Evolutionary conservation across 2,797 vertebrate genomes (phyloP).

Genomic region (Rhabdomys pumilio): DNA sequence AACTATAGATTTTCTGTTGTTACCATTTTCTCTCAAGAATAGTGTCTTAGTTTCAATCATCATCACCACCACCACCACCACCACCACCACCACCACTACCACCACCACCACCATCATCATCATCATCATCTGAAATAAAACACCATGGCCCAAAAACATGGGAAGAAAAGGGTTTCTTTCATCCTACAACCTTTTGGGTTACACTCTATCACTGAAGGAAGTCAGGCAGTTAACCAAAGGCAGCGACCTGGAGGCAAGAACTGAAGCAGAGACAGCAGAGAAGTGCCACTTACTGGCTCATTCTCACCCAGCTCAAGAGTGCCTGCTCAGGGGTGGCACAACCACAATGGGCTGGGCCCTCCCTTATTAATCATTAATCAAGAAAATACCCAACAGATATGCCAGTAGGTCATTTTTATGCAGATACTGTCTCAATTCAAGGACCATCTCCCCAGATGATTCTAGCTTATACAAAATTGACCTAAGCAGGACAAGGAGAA

Average conservation of each 20-base stretch:
- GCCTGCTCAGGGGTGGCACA: not conserved
- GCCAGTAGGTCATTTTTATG: not conserved
- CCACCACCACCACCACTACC: too few species aligned
- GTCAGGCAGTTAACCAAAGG: not conserved
- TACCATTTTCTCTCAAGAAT: not conserved
- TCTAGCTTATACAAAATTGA: not conserved
- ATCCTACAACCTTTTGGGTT: not conserved
- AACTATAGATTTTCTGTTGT: not conserved
- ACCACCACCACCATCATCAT: too few species aligned
- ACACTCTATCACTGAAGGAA: not conserved
- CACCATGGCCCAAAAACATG: not conserved
- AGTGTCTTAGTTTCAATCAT: not conserved
- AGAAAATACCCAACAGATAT: not conserved
- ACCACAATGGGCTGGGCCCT: not conserved
- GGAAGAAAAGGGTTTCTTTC: not conserved
- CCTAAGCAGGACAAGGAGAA: not conserved
- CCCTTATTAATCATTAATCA: not conserved
- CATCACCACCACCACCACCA: too few species aligned
- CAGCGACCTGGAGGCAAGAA: not conserved
- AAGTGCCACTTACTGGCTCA: not conserved
- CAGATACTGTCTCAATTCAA: not conserved
- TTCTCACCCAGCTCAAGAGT: not conserved
- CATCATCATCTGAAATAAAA: not conserved
- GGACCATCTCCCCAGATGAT: not conserved
- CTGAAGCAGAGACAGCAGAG: not conserved